Percentiles rank a stretch among this genome's conserved stretches.
Evolutionary conservation across 2,888 invertebrate species (phyloP).

Genomic region (Yponomeuta sedellus): DNA sequence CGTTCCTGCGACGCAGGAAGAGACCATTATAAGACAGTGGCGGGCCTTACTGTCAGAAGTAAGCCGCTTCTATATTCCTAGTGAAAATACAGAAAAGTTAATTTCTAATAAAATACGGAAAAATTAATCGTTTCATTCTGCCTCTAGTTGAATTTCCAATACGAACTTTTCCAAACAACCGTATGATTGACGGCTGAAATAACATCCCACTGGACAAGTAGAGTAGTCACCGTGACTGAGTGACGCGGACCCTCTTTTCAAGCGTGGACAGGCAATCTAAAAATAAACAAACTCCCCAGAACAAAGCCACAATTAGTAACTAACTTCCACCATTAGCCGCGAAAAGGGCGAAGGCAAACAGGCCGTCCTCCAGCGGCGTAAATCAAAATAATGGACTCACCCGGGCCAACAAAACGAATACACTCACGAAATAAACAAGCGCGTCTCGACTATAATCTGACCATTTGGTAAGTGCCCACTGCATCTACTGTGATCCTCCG

Average conservation of each 20-base stretch:
- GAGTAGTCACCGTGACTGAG: background rate
- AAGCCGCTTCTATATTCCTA: too few species aligned
- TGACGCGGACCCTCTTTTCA: too few species aligned
- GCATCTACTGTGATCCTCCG: constrained; percentile 4
- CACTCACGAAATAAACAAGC: constrained; percentile 9
- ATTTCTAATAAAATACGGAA: too few species aligned
- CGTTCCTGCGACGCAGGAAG: too few species aligned
- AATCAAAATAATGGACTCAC: constrained; percentile 10
- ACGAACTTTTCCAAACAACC: too few species aligned
- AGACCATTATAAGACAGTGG: too few species aligned
- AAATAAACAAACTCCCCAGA: background rate
- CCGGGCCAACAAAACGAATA: constrained; percentile 7
- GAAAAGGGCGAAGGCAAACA: background rate
- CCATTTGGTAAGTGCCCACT: constrained; percentile 11
- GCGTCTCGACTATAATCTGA: constrained; percentile 10
- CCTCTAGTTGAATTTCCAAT: too few species aligned
- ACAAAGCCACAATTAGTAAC: background rate
- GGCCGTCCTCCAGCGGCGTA: background rate
- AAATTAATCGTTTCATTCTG: too few species aligned
- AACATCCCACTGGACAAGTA: background rate
- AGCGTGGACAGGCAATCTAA: background rate
- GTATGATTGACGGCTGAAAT: background rate
- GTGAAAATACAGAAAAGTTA: too few species aligned
- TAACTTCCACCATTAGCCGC: background rate
- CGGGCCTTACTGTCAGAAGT: too few species aligned